A percentile compares a stretch with the other conserved stretches of the same genome.
Evolutionary conservation across 2,113 vertebrate species (phyloP).

Genomic region (Microcebus griseorufus): DNA sequence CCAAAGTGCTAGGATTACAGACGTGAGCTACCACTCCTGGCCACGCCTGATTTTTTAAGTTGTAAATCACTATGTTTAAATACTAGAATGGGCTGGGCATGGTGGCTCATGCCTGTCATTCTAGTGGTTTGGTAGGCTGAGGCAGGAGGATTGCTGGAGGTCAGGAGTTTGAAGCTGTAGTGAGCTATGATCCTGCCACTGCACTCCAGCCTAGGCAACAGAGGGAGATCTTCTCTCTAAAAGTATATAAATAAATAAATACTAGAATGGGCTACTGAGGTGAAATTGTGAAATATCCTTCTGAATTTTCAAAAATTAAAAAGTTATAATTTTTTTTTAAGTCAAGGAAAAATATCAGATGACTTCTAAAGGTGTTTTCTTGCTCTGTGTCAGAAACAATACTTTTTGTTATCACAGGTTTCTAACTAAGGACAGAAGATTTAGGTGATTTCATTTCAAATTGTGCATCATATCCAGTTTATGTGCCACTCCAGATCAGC

Average conservation of each 20-base stretch:
- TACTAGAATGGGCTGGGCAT: background rate
- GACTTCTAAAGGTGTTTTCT: background rate
- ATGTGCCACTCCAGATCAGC: background rate
- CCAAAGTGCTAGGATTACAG: no score
- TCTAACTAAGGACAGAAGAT: background rate
- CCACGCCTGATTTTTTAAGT: background rate
- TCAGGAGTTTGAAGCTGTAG: no score
- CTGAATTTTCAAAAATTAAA: slow-evolving; percentile 50
- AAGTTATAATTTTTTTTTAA: background rate
- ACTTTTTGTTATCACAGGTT: slow-evolving; percentile 18
- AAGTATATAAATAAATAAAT: background rate
- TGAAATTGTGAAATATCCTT: background rate
- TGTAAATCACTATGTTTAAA: background rate
- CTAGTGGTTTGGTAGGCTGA: no score
- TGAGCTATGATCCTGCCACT: no score
- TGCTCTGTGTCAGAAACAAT: background rate
- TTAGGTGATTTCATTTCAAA: background rate
- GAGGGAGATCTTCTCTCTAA: no score
- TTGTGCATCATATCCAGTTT: background rate
- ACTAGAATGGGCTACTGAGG: background rate
- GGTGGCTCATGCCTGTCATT: no score
- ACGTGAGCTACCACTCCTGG: no score
- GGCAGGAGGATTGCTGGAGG: no score
- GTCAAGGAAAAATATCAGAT: slow-evolving; percentile 16
- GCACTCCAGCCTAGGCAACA: no score